Base-by-base conservation (phyloP, 2,888 invertebrate genomes). In the Mythimna vitellina region DNA sequence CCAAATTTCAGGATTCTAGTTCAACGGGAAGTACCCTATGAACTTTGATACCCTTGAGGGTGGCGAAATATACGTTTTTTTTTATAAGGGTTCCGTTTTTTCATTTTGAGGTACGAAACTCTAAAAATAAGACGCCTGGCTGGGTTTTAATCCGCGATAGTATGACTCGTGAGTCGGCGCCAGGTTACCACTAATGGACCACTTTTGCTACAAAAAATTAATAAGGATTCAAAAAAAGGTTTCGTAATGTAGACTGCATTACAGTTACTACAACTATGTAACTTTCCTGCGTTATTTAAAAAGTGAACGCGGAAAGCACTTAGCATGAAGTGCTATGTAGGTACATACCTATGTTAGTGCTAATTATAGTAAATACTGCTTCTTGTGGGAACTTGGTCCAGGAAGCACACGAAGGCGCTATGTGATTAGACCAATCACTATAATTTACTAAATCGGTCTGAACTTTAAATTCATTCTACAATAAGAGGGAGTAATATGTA, bases 251-350 rank as follows among this genome's bases (percentile, higher is more conserved):
- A 17, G 12, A 62, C 49, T 8, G 12, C 54, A 61, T 61, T 54
- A 42, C 73, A 38, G 35, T 32, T 38, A 65, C 12, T 25, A 29
- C 29, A 29, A 29, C 25, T 58, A 65, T 38, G n/a, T 64, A 53
- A 65, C 72, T 81, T 81, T 58, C 57, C 62, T 68, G 22, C 46
- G 70, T 69, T 73, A 64, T 70, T 82, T 72, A 65, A 80, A 83
- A 84, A 86, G 68, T 56, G 66, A 77, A 77, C 56, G 77, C 75
- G 86, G 79, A 72, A 86, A 81, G 70, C 72, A 42, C 20, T 74
- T 72, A 78, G 66, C 73, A 56, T 74, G 17, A 4, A 67, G 49
- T 25, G 65, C 71, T 66, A 58, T 46, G 58, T 12, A 12, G n/a
- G n/a, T n/a, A n/a, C n/a, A n/a, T n/a, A n/a, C n/a, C 12, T 17